Evolutionary conservation across 2,113 vertebrate species (phyloP), one percentile per base, ranked within the genome.

Genomic region (Solea solea): DNA sequence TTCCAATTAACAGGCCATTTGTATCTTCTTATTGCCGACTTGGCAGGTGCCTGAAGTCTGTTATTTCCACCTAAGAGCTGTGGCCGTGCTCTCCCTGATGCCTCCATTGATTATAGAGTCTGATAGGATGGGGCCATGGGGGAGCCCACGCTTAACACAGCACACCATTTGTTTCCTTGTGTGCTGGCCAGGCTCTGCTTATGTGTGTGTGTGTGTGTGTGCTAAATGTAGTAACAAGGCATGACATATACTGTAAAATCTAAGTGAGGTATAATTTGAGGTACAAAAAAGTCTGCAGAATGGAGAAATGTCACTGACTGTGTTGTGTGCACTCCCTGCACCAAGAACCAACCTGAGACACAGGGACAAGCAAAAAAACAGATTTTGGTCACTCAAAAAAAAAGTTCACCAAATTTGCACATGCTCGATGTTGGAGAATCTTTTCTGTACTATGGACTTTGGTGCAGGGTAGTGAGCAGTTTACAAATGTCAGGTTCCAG

Each of bases 1-100:
- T 62, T 74, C 53, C 75, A 85, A 90, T 83, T 87, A 88, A 53
- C 67, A 42, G 52, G 59, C 68, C 50, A 74, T 85, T 81, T 88
- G 72, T 83, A 65, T 82, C 71, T 74, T 53, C 78, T 75, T 75
- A 75, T 64, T 77, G 74, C 39, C n/a, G 7, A 64, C 71, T 80
- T 70, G 80, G 70, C 71, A 80, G 78, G 56, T 74, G 57, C 58
- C 79, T 68, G 34, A 67, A 74, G 72, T 77, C 74, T 73, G 61
- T 78, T 86, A 77, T 72, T 83, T 87, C 72, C 84, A 75, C 81
- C 76, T 2, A 72, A 64, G 69, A 81, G 79, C 69, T 57, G 82
- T 34, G 62, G 80, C 73, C 49, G 44, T 25, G 28, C 58, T 56
- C 62, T 68, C 69, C 54, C 68, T 2, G 68, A 86, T 15, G 64